These are phyloP conservation scores for Micromesistius poutassou DNA, from an alignment of 2,797 vertebrate species.

Conservation along the genomic window DNA sequence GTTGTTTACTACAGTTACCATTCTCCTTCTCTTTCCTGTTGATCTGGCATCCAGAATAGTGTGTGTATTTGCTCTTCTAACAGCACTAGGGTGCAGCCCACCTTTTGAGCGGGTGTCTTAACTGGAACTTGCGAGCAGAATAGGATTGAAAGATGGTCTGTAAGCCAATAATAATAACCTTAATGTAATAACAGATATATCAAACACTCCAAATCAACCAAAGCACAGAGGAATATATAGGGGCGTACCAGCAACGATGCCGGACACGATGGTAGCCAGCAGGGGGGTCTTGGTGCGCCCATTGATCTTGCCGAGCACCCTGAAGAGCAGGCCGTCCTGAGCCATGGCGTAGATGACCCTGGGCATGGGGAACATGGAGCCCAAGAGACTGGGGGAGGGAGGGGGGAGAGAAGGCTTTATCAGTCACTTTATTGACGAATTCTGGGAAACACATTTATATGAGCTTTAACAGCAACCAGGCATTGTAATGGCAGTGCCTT, in stretches of 20 bases:
- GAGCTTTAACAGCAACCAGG: neutral
- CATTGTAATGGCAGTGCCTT: neutral
- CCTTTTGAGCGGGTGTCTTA: too few relatives aligned
- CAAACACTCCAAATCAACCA: neutral
- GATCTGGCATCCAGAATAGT: too few relatives aligned
- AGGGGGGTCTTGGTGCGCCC: constrained; percentile 84
- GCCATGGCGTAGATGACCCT: constrained; percentile 97
- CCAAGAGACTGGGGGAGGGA: constrained; percentile 78
- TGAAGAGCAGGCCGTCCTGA: constrained; percentile 90
- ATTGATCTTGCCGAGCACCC: constrained; percentile 78
- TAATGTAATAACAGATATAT: too few relatives aligned
- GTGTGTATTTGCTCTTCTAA: too few relatives aligned
- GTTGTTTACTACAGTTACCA: too few relatives aligned
- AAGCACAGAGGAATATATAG: neutral
- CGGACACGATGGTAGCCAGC: constrained; percentile 85
- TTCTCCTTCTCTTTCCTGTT: too few relatives aligned
- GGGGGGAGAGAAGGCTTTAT: neutral
- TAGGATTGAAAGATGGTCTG: neutral
- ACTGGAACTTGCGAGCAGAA: neutral
- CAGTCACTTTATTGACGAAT: neutral
- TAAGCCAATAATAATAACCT: neutral
- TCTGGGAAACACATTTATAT: neutral
- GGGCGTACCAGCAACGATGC: constrained; percentile 79
- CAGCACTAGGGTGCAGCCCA: too few relatives aligned
- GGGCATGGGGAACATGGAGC: constrained; percentile 98